phyloP scores from a whole-genome alignment of 2,797 vertebrate species.

The Gila robusta region DNA sequence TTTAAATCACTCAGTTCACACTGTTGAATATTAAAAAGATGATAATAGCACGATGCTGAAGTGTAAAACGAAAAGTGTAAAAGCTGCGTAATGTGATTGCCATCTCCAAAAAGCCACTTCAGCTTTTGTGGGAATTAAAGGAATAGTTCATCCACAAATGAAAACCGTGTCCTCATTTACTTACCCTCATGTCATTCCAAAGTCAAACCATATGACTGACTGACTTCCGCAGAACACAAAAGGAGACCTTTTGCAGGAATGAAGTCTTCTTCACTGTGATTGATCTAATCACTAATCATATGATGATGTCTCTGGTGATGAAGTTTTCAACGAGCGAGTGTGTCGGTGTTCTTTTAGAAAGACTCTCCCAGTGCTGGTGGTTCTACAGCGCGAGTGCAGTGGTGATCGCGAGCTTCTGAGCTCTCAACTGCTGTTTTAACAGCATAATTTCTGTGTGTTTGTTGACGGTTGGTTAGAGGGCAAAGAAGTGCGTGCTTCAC shows the following conservation, averaged over 20 bases:
- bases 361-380: too few relatives aligned
- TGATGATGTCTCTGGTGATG: neutral
- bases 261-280: neutral
- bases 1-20: neutral
- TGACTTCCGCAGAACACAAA: neutral
- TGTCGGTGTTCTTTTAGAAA: too few relatives aligned
- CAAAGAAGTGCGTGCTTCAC: too few relatives aligned
- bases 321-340: too few relatives aligned
- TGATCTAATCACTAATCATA: neutral
- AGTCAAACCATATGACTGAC: neutral
- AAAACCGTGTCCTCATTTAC: constrained; percentile 1
- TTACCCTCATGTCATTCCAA: neutral
- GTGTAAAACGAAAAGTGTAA: constrained; percentile 1
- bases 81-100: constrained; percentile 13
- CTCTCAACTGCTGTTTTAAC: too few relatives aligned
- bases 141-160: constrained; percentile 29
- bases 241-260: neutral
- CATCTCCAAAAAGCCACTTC: constrained; percentile 32
- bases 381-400: too few relatives aligned
- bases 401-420: too few relatives aligned
- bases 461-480: too few relatives aligned
- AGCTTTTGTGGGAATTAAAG: constrained; percentile 21
- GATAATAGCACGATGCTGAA: neutral
- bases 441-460: too few relatives aligned
- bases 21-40: constrained; percentile 1